Evolutionary conservation across 2,113 vertebrate genomes (phyloP).

Genomic region (Indicator indicator): DNA sequence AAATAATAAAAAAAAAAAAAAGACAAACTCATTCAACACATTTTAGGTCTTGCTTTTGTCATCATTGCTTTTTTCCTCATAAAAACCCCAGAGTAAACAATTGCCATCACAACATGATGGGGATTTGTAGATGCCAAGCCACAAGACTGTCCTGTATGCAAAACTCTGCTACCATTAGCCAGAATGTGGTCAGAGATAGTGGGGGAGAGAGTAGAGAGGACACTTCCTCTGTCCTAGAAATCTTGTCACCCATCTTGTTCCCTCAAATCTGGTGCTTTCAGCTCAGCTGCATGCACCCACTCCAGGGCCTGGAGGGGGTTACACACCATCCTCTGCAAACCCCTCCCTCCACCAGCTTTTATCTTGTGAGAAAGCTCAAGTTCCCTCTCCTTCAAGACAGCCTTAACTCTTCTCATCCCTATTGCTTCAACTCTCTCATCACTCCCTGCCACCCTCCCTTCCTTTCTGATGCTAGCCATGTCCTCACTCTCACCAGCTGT

Average conservation of each 20-base stretch:
- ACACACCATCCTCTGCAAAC: neutral
- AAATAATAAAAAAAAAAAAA: neutral
- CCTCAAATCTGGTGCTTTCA: neutral
- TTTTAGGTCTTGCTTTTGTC: slow-evolving; percentile 21
- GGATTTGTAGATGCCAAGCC: neutral
- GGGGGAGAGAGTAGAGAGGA: neutral
- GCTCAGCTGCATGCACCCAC: neutral
- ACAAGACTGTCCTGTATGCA: neutral
- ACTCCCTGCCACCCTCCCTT: neutral
- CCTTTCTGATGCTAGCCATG: fast-evolving
- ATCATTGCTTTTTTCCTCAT: neutral
- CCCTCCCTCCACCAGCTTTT: neutral
- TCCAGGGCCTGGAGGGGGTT: neutral
- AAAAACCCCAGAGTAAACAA: slow-evolving; percentile 17
- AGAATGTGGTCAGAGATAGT: fast-evolving
- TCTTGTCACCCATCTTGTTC: neutral
- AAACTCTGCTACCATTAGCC: fast-evolving
- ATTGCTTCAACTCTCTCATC: neutral
- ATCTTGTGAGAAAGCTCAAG: neutral
- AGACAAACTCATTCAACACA: neutral
- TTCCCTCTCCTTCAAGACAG: neutral
- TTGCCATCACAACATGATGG: neutral
- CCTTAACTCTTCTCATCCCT: fast-evolving
- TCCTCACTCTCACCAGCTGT: neutral
- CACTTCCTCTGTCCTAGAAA: fast-evolving